A percentile compares a stretch with the other conserved stretches of the same genome.
Evolutionary conservation across 1,140 invertebrate genomes (phyloP).

Genomic region (Micrasema minimum): DNA sequence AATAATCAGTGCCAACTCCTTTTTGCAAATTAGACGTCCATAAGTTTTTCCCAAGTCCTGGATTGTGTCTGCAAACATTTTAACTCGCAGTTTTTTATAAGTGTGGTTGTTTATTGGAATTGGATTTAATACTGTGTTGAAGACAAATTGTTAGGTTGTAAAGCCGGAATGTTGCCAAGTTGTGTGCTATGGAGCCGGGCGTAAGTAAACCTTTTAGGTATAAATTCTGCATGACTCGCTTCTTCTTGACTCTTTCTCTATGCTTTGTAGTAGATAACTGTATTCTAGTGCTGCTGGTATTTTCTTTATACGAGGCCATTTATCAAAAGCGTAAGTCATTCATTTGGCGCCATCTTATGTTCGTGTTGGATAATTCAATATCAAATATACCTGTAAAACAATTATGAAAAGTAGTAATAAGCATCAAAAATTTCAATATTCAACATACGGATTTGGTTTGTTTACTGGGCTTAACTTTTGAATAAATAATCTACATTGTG

Average conservation of each 20-base stretch:
- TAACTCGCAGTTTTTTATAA: too few species aligned
- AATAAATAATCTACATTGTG: too few species aligned
- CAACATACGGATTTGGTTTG: too few species aligned
- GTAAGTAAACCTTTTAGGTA: conserved; percentile 36
- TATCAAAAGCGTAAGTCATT: neutral
- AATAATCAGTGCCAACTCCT: too few species aligned
- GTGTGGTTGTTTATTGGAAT: too few species aligned
- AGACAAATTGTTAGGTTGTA: conserved; percentile 13
- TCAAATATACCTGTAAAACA: too few species aligned
- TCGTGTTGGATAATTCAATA: neutral
- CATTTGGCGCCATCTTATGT: neutral
- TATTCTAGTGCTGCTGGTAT: conserved; percentile 3
- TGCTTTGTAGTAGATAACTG: conserved; percentile 21
- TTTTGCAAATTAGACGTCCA: too few species aligned
- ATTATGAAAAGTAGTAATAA: too few species aligned
- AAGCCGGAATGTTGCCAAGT: conserved; percentile 2
- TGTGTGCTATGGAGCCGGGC: conserved; percentile 13
- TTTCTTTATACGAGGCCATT: conserved; percentile 17
- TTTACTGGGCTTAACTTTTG: too few species aligned
- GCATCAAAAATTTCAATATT: too few species aligned
- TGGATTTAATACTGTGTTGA: too few species aligned
- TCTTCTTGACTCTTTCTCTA: conserved; percentile 10
- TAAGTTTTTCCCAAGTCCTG: too few species aligned
- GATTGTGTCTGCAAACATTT: conserved; percentile 2
- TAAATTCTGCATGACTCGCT: conserved; percentile 26